Evolutionary conservation across 1,140 invertebrate species (phyloP).

Genomic region (Solen grandis): DNA sequence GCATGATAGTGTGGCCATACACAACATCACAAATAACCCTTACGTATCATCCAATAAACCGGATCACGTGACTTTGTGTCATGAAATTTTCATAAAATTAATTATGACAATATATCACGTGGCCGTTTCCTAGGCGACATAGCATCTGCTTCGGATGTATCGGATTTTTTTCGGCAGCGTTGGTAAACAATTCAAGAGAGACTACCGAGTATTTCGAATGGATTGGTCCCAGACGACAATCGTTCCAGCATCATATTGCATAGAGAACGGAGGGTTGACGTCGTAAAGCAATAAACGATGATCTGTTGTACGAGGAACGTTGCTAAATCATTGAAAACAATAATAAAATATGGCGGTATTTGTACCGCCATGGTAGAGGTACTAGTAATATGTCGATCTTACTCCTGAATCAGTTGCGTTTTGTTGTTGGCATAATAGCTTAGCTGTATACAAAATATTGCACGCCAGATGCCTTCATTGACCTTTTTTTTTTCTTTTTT

Average conservation of each 20-base stretch:
- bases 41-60: slow-evolving; percentile 37
- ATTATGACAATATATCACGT: slow-evolving; percentile 57
- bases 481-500: background rate
- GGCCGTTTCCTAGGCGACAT: slow-evolving; percentile 47
- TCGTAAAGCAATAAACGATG: background rate
- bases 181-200: slow-evolving; percentile 30
- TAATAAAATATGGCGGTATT: background rate
- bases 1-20: slow-evolving; percentile 22
- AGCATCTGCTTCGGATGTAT: slow-evolving; percentile 49
- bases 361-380: background rate
- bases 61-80: slow-evolving; percentile 47
- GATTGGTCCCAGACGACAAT: slow-evolving; percentile 7
- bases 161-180: slow-evolving; percentile 34
- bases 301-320: background rate
- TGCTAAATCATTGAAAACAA: background rate
- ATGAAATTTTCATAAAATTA: slow-evolving; percentile 61
- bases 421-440: background rate
- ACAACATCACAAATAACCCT: slow-evolving; percentile 31
- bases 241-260: background rate
- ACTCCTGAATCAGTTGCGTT: too few relatives aligned
- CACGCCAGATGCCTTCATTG: background rate
- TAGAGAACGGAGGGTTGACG: too few relatives aligned
- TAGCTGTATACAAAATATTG: background rate
- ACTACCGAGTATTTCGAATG: slow-evolving; percentile 26
- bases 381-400: background rate